A percentile compares a stretch with the other conserved stretches of the same genome.
Evolutionary conservation across 2,888 invertebrate genomes (phyloP).

Genomic region (Pandemis cinnamomeana): DNA sequence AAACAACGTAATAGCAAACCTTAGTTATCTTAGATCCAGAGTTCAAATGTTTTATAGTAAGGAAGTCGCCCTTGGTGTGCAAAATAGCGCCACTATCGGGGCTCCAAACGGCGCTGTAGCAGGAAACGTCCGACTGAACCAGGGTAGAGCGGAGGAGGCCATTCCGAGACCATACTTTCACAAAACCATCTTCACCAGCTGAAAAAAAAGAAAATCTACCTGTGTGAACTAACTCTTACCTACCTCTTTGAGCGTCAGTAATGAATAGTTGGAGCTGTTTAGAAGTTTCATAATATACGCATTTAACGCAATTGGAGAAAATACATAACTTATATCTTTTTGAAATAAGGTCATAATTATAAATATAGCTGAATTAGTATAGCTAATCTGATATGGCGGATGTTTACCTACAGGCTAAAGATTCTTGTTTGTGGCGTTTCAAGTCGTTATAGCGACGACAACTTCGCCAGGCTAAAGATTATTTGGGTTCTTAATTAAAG

Average conservation of each 20-base stretch:
- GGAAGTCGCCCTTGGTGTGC: conserved; percentile 87
- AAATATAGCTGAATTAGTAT: too few relatives aligned
- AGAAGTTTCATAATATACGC: too few relatives aligned
- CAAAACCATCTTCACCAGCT: conserved; percentile 98
- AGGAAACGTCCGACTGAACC: conserved; percentile 90
- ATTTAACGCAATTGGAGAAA: too few relatives aligned
- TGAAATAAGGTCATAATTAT: too few relatives aligned
- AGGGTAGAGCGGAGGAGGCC: conserved; percentile 96
- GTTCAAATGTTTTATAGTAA: conserved; percentile 89
- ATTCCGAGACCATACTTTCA: conserved; percentile 98
- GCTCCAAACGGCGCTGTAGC: conserved; percentile 94
- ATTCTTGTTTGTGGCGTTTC: too few relatives aligned
- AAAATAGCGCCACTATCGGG: conserved; percentile 88
- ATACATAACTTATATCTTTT: too few relatives aligned
- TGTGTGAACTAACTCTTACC: too few relatives aligned
- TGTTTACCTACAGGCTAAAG: too few relatives aligned
- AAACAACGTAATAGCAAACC: conserved; percentile 66
- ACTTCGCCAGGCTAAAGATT: too few relatives aligned
- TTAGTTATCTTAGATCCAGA: conserved; percentile 89
- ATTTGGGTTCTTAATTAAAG: background rate
- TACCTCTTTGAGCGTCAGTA: background rate
- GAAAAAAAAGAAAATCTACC: conserved; percentile 46
- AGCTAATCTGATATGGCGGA: too few relatives aligned
- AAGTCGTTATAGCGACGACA: too few relatives aligned
- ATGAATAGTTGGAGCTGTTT: too few relatives aligned